phyloP scores from a whole-genome alignment of 2,113 vertebrate genomes.

The Orycteropus afer region DNA sequence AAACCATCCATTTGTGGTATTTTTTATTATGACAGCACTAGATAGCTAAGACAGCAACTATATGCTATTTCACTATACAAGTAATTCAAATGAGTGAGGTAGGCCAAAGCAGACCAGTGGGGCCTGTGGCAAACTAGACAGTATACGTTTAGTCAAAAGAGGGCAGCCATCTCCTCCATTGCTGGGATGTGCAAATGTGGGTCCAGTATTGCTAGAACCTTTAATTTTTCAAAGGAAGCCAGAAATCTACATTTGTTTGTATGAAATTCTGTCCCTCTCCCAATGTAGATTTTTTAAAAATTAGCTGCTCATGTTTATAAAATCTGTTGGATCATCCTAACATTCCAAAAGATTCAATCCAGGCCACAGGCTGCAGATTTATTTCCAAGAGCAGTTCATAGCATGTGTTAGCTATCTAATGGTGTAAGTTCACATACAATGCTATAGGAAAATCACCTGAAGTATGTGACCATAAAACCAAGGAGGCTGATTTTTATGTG shows the following conservation, averaged over 20 bases:
- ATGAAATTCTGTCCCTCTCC: background rate
- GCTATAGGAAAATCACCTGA: background rate
- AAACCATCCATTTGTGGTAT: background rate
- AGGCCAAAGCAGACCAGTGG: background rate
- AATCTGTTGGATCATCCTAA: background rate
- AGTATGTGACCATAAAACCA: background rate
- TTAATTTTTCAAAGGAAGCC: background rate
- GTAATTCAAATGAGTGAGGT: background rate
- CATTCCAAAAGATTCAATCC: background rate
- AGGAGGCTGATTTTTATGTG: background rate
- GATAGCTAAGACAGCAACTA: background rate
- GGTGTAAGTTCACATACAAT: background rate
- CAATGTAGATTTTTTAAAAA: background rate
- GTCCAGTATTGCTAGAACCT: background rate
- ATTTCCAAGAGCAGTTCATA: background rate
- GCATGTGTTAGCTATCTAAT: slow-evolving; percentile 6
- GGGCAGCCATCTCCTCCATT: background rate
- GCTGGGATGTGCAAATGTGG: background rate
- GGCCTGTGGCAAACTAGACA: background rate
- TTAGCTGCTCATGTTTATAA: background rate
- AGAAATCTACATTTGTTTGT: background rate
- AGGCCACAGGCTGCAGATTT: background rate
- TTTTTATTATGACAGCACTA: background rate
- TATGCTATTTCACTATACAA: background rate
- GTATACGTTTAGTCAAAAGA: background rate